A percentile compares a stretch with the other conserved stretches of the same genome.
These are phyloP conservation scores for Erithacus rubecula DNA, from an alignment of 2,797 vertebrate species.

Conservation along the genomic window DNA sequence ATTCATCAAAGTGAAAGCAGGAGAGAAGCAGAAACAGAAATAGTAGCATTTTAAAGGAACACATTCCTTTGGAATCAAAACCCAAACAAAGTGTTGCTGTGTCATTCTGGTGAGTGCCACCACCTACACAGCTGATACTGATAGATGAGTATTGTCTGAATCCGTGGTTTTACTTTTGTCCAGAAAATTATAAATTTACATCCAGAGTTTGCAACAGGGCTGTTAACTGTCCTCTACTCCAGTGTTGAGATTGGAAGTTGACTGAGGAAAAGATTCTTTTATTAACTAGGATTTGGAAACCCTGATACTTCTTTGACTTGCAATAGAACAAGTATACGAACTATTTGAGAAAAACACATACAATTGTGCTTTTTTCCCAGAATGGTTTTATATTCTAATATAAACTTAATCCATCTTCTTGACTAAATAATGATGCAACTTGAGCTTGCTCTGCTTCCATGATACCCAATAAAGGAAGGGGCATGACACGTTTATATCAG, in stretches of 20 bases:
- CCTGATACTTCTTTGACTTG: not conserved
- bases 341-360: not conserved
- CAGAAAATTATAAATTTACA: not conserved
- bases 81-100: not conserved
- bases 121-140: not conserved
- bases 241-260: not conserved
- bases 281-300: not conserved
- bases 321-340: not conserved
- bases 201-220: not conserved
- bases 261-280: not conserved
- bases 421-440: not conserved
- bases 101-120: not conserved
- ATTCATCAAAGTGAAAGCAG: not conserved
- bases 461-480: not conserved
- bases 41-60: not conserved
- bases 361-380: not conserved
- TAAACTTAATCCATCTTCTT: not conserved
- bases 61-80: not conserved
- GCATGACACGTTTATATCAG: not conserved
- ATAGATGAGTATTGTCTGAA: not conserved
- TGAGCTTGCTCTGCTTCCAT: not conserved
- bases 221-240: not conserved
- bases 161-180: not conserved
- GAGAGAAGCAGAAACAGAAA: not conserved
- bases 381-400: not conserved